Evolutionary conservation across 2,888 invertebrate genomes (phyloP), one percentile per base, ranked within the genome.

Genomic region (Lordiphosa fenestrarum): DNA sequence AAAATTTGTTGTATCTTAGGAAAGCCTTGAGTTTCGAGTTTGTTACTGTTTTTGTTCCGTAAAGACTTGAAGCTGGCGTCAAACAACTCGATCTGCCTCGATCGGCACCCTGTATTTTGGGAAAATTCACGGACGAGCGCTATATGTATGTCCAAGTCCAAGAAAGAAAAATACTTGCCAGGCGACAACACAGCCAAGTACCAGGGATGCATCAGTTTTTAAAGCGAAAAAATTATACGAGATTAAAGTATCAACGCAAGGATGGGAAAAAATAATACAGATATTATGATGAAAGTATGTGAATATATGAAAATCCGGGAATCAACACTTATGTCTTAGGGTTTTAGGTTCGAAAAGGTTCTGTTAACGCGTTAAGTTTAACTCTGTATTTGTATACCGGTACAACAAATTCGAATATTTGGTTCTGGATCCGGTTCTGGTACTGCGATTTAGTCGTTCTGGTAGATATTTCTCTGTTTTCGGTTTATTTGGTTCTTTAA

Each of bases 141-240:
- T 77, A 70, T 73, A 71, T 84, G 77, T 73, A 71, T 81, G 77
- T 84, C 82, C 82, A 77, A 84, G 77, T 77, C 77, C 82, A 84
- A 77, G 77, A 84, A 84, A 82, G 77, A 77, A 77, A 77, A 77
- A 77, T 77, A 82, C 77, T 77, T 84, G 84, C 77, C 83, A 84
- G 81, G 77, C 77, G 84, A 84, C 77, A 77, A 84, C 74, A 69
- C 60, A 59, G 71, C 65, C 59, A 66, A 62, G 44, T 49, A 59
- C 82, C 82, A 77, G 76, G 76, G 76, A 62, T 76, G 57, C 72
- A 58, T 37, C 47, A 36, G 6, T 35, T 36, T 36, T 6, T 13
- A 39, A 38, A 40, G 15, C 44, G 40, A 44, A 6, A 36, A 7
- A 19, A 19, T 4, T n/a, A 12, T n/a, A 46, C 10, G 7, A 46